A percentile compares a stretch with the other conserved stretches of the same genome.
phyloP scores from a whole-genome alignment of 2,113 vertebrate species.

The Melanocharis versteri region DNA sequence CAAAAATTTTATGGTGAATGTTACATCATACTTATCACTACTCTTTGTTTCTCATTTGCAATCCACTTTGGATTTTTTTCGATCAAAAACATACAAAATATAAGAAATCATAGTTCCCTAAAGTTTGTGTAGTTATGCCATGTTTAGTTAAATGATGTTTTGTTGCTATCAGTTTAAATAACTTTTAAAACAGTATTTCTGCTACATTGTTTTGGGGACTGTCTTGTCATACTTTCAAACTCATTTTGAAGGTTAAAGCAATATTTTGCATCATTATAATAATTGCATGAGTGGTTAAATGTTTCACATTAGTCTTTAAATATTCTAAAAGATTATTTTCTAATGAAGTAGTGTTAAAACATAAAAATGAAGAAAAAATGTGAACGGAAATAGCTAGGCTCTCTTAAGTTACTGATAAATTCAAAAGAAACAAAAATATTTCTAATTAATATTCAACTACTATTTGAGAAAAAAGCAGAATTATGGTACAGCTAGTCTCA shows the following conservation, averaged over 20 bases:
- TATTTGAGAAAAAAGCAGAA: conserved; percentile 4
- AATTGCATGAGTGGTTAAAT: neutral
- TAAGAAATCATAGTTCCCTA: neutral
- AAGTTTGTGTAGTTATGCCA: neutral
- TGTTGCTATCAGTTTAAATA: neutral
- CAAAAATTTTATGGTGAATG: neutral
- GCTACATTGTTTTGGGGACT: neutral
- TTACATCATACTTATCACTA: neutral
- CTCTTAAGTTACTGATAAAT: neutral
- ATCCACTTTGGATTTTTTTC: neutral
- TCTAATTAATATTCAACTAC: conserved; percentile 6
- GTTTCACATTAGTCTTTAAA: neutral
- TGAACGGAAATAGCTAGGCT: neutral
- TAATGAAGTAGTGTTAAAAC: conserved; percentile 1
- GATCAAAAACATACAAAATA: neutral
- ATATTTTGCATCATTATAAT: neutral
- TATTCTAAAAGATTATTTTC: neutral
- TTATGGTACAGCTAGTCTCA: neutral
- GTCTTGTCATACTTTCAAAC: neutral
- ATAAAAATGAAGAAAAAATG: neutral
- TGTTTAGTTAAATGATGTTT: neutral
- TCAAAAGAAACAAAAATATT: neutral
- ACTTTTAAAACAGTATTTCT: neutral
- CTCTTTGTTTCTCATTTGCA: neutral
- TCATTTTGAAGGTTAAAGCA: neutral